Evolutionary conservation across 2,888 invertebrate genomes (phyloP).

Genomic region (Leptinotarsa tumamoca): DNA sequence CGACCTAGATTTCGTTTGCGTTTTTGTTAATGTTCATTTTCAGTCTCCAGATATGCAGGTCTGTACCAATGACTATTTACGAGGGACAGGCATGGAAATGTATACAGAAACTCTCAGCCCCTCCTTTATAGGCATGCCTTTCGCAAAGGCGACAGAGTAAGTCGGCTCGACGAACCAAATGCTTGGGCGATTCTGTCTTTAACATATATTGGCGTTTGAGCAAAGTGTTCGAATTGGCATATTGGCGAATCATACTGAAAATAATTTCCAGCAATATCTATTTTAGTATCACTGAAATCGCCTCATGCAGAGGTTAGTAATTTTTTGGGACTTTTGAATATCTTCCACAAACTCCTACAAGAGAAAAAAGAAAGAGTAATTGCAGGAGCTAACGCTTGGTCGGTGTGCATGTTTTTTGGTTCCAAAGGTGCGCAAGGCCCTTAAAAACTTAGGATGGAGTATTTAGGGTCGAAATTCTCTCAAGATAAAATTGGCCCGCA

Average conservation of each 20-base stretch:
- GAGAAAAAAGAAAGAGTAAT: too few relatives aligned
- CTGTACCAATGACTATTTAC: conserved; percentile 99
- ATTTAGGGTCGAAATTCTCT: too few relatives aligned
- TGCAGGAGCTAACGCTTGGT: too few relatives aligned
- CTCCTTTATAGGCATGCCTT: conserved; percentile 98
- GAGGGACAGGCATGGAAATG: conserved; percentile 99
- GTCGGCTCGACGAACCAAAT: conserved; percentile 67
- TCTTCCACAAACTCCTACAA: too few relatives aligned
- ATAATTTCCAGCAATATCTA: too few relatives aligned
- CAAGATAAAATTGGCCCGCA: too few relatives aligned
- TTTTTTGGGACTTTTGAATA: too few relatives aligned
- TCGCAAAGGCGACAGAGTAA: conserved; percentile 99
- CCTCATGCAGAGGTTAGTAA: too few relatives aligned
- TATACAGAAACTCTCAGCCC: conserved; percentile 98
- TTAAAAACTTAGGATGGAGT: too few relatives aligned
- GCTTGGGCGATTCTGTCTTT: conserved; percentile 9
- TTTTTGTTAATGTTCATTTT: conserved; percentile 50
- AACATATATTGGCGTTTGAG: not conserved
- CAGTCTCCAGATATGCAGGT: conserved; percentile 97
- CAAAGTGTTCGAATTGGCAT: not conserved
- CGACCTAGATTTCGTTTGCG: conserved; percentile 10
- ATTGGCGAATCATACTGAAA: not conserved
- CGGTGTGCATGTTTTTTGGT: too few relatives aligned
- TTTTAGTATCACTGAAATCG: too few relatives aligned
- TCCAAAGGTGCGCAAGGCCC: too few relatives aligned